A percentile compares a stretch with the other conserved stretches of the same genome.
These are phyloP conservation scores for Orcinus orca DNA, from an alignment of 2,113 vertebrate genomes.

Conservation along the genomic window DNA sequence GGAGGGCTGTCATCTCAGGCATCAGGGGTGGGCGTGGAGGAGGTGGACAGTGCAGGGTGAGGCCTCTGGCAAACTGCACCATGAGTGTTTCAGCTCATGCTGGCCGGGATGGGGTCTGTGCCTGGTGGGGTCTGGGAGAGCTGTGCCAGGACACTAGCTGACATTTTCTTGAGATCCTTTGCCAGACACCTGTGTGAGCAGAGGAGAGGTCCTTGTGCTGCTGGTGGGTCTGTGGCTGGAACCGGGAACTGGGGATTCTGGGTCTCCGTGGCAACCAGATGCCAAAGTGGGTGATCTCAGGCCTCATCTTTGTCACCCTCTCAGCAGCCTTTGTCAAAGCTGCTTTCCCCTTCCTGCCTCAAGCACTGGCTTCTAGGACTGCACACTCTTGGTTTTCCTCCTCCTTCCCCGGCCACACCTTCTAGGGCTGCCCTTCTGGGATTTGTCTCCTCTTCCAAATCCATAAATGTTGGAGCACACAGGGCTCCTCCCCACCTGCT, in stretches of 20 bases:
- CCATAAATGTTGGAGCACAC: no score
- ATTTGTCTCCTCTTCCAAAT: neutral
- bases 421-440: neutral
- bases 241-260: neutral
- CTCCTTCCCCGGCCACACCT: neutral
- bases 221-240: neutral
- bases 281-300: accelerated
- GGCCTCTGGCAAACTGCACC: neutral
- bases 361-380: neutral
- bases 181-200: neutral
- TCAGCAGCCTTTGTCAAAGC: neutral
- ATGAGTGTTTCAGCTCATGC: accelerated
- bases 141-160: neutral
- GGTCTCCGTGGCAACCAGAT: accelerated
- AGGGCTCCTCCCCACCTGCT: neutral
- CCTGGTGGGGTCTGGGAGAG: neutral
- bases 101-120: accelerated
- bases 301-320: neutral
- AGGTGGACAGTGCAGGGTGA: accelerated
- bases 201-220: neutral
- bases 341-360: neutral
- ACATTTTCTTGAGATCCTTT: neutral
- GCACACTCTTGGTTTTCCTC: neutral
- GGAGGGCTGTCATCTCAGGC: neutral
- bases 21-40: accelerated